Evolutionary conservation across 2,797 vertebrate species (phyloP).

Genomic region (Cossypha caffra): DNA sequence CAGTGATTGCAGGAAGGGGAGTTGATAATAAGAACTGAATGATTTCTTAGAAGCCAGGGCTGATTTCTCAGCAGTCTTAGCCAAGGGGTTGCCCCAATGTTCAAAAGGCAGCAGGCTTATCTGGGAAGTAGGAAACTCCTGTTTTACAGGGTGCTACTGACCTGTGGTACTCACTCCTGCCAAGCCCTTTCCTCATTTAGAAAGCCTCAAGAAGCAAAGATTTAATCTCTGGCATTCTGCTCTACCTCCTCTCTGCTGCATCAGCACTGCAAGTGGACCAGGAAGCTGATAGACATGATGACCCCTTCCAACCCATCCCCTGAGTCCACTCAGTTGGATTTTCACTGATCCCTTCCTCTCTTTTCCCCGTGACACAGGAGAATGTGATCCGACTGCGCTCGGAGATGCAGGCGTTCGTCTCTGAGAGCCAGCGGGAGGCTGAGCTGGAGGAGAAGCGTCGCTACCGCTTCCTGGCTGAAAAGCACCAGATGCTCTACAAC

Average conservation of each 20-base stretch:
- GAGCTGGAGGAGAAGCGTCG: constrained; percentile 91
- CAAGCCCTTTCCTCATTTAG: neutral
- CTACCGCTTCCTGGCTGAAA: constrained; percentile 94
- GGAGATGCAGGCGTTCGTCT: constrained; percentile 83
- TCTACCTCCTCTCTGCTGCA: neutral
- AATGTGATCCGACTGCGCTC: constrained; percentile 79
- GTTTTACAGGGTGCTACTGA: neutral
- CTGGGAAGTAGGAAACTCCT: neutral
- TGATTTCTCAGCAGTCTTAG: neutral
- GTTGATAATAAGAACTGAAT: neutral
- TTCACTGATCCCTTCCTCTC: neutral
- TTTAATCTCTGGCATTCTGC: neutral
- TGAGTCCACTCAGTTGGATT: neutral
- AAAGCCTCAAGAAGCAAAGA: neutral
- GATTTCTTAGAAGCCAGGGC: neutral
- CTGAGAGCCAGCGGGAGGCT: constrained; percentile 85
- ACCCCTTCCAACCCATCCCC: neutral
- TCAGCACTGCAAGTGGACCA: neutral
- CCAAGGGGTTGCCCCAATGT: rapidly evolving
- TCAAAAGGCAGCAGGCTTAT: neutral
- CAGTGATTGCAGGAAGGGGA: constrained; percentile 33
- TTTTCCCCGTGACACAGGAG: constrained; percentile 76
- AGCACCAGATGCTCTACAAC: constrained; percentile 84
- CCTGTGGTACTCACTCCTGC: neutral
- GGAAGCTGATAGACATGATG: neutral